Evolutionary conservation across 2,113 vertebrate species (phyloP).

Genomic region (Cebus imitator): DNA sequence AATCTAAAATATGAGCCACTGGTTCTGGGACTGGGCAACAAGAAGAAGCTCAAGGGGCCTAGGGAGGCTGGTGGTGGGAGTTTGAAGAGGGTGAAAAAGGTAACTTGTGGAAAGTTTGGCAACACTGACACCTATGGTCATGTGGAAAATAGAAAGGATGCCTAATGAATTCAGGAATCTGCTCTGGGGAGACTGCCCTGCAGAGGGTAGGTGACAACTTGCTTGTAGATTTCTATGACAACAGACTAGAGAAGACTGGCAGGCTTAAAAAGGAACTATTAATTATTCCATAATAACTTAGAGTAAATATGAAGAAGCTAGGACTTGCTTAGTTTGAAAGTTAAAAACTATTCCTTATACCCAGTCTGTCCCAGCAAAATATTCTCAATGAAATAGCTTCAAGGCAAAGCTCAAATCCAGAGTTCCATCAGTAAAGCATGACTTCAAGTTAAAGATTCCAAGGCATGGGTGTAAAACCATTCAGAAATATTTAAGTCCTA

Average conservation of each 20-base stretch:
- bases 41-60: not conserved
- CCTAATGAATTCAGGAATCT: not conserved
- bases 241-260: not conserved
- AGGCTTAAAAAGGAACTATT: not conserved
- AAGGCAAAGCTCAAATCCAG: constrained; percentile 1
- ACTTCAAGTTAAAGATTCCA: not conserved
- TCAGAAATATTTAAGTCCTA: not conserved
- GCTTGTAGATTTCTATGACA: not conserved
- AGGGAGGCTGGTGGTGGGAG: not conserved
- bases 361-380: not conserved
- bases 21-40: not conserved
- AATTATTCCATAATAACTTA: not conserved
- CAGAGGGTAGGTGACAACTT: not conserved
- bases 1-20: not conserved
- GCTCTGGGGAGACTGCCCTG: not conserved
- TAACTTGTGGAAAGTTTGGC: not conserved
- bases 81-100: not conserved
- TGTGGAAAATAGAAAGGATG: not conserved
- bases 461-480: not conserved
- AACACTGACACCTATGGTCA: not conserved
- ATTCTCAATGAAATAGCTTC: not conserved
- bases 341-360: not conserved
- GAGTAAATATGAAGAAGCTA: not conserved
- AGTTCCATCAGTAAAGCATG: not conserved
- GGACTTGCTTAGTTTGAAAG: constrained; percentile 27